Percentiles rank a stretch among this genome's conserved stretches.
Evolutionary conservation across 2,797 vertebrate species (phyloP).

Genomic region (Octomys mimax): DNA sequence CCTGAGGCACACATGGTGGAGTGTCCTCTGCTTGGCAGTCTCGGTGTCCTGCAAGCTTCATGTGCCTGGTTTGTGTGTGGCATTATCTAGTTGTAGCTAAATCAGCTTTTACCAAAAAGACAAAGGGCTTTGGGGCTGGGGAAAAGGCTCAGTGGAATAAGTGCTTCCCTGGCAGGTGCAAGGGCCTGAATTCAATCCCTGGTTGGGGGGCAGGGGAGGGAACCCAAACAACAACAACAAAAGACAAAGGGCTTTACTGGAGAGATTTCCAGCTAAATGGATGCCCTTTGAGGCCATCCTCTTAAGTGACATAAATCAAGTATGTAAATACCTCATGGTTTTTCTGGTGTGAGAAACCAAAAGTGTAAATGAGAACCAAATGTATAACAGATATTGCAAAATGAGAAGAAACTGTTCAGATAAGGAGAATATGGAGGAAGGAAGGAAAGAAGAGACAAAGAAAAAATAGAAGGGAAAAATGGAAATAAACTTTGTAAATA

Average conservation of each 20-base stretch:
- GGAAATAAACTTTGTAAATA: neutral
- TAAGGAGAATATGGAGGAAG: neutral
- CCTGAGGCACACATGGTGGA: neutral
- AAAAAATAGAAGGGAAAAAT: neutral
- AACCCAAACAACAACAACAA: too few species aligned
- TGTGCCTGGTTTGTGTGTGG: neutral
- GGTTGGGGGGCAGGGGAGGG: too few species aligned
- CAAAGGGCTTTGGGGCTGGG: neutral
- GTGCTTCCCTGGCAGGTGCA: too few species aligned
- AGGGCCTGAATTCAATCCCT: too few species aligned
- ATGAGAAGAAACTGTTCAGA: neutral
- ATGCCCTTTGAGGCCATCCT: neutral
- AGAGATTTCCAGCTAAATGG: neutral
- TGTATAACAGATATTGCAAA: neutral
- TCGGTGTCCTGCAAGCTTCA: neutral
- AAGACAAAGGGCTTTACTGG: neutral
- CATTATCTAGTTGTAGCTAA: neutral
- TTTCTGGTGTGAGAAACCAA: neutral
- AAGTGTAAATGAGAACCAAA: neutral
- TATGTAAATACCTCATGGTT: neutral
- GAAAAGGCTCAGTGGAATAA: too few species aligned
- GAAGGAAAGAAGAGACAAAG: neutral
- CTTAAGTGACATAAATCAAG: neutral
- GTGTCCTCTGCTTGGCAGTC: neutral
- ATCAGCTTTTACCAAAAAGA: neutral